Evolutionary conservation across 2,113 vertebrate species (phyloP), one percentile per base, ranked within the genome.

Genomic region (Vulpes lagopus): DNA sequence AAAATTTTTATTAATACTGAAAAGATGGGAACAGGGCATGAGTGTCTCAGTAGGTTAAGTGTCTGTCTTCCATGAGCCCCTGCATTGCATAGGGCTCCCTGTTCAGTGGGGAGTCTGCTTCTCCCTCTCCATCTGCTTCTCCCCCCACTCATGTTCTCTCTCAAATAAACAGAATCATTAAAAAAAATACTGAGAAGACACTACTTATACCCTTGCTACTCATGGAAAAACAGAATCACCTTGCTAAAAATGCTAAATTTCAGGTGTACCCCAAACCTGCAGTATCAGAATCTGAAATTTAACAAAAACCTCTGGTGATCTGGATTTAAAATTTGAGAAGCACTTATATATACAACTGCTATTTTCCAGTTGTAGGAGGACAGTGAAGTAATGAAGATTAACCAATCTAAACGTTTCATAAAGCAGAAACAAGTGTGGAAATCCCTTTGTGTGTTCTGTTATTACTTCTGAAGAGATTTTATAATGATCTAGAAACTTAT

Each of bases 381-480:
- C 27, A 95, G 19, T 80, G 8, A 86, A 91, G 35, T 11, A 91
- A 74, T 14, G 96, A 51, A 55, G 51, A 59, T 81, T 81, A 89
- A 85, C 12, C 59, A 87, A 76, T 35, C 8, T 94, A 51, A 89
- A 73, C 20, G 55, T 88, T 94, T 91, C n/a, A 82, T 67, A 83
- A 83, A n/a, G 1, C 27, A 35, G 91, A 93, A n/a, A 55, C 32
- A 73, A 85, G 23, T n/a, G 17, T 62, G n/a, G 11, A 95, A 95
- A 81, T 57, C 1, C 14, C 43, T 82, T 89, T 27, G 88, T 65
- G 71, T 89, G 71, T 92, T 78, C 5, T n/a, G 95, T 94, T 95
- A 91, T 59, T 83, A 85, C 65, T 84, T 96, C 32, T 55, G 10
- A 96, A 80, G 51, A 87, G 1, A 91, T 84, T 96, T 90, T 81